A percentile compares a stretch with the other conserved stretches of the same genome.
These are phyloP conservation scores for Acronicta alni DNA, from an alignment of 2,888 invertebrate genomes.

Conservation along the genomic window DNA sequence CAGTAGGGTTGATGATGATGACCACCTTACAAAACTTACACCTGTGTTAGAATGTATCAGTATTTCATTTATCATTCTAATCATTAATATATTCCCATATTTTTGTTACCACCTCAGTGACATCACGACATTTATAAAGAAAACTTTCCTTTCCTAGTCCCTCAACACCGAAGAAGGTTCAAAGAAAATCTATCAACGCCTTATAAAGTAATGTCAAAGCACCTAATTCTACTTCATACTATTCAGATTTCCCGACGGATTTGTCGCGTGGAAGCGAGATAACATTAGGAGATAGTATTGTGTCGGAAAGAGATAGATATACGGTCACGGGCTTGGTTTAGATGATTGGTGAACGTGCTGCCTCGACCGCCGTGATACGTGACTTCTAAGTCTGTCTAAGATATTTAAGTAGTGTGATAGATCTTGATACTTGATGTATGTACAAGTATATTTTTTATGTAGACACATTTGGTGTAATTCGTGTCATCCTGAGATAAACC, in stretches of 20 bases:
- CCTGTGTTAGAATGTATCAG: no score
- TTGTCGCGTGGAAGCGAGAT: constrained; percentile 64
- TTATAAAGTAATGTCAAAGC: constrained; percentile 85
- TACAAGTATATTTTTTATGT: neutral
- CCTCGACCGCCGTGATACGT: constrained; percentile 84
- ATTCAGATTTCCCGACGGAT: constrained; percentile 87
- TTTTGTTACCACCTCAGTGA: constrained; percentile 1
- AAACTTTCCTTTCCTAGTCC: constrained; percentile 47
- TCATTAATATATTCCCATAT: constrained; percentile 1
- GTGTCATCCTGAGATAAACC: no score
- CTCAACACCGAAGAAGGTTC: constrained; percentile 66
- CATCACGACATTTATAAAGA: constrained; percentile 29
- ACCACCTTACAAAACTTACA: no score
- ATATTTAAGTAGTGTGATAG: constrained; percentile 54
- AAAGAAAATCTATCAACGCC: constrained; percentile 84
- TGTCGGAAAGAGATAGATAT: constrained; percentile 67
- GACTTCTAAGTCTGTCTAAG: constrained; percentile 74
- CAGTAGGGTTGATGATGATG: no score
- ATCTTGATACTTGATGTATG: constrained; percentile 72
- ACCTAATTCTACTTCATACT: constrained; percentile 83
- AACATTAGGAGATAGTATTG: constrained; percentile 34
- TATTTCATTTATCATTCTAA: no score
- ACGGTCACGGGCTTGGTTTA: constrained; percentile 84
- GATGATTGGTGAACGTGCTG: constrained; percentile 88
- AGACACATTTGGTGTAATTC: no score